Conservation (phyloP, 2,888 invertebrate genomes). For the Synergus japonicus region DNA sequence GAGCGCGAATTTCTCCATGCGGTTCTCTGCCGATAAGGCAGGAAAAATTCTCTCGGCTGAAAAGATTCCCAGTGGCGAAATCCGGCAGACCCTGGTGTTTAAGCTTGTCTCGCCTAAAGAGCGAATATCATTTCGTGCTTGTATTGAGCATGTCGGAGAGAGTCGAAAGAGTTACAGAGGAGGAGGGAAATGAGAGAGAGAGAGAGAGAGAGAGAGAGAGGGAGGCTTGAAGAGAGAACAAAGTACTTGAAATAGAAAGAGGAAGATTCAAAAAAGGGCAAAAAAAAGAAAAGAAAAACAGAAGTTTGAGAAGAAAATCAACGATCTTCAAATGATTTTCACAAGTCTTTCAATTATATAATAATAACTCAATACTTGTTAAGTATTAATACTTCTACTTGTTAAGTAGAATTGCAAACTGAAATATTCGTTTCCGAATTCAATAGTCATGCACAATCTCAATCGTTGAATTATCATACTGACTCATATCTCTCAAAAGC, state of each 20-base stretch:
- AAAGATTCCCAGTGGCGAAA: constrained; percentile 14
- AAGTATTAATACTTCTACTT: not conserved
- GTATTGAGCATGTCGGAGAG: constrained; percentile 42
- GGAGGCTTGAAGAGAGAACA: constrained; percentile 30
- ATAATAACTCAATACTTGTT: not conserved
- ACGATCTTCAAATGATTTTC: not conserved
- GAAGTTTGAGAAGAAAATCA: not conserved
- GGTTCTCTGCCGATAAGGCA: constrained; percentile 28
- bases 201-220: constrained; percentile 13
- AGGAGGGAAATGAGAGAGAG: constrained; percentile 37
- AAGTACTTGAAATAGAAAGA: constrained; percentile 34
- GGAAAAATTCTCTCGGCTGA: not conserved
- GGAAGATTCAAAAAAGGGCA: constrained; percentile 35
- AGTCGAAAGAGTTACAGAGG: constrained; percentile 32
- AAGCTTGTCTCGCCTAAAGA: constrained; percentile 9
- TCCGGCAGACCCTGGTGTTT: constrained; percentile 2
- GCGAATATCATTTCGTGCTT: constrained; percentile 13
- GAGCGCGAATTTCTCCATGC: constrained; percentile 21
- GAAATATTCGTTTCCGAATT: not conserved
- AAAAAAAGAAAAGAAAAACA: not conserved
- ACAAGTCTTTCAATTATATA: not conserved
- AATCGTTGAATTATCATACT: not conserved
- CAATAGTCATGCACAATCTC: not conserved
- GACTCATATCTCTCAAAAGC: not conserved
- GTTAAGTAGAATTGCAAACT: not conserved